phyloP scores from a whole-genome alignment of 2,113 vertebrate genomes.

The Rhizomys pruinosus region DNA sequence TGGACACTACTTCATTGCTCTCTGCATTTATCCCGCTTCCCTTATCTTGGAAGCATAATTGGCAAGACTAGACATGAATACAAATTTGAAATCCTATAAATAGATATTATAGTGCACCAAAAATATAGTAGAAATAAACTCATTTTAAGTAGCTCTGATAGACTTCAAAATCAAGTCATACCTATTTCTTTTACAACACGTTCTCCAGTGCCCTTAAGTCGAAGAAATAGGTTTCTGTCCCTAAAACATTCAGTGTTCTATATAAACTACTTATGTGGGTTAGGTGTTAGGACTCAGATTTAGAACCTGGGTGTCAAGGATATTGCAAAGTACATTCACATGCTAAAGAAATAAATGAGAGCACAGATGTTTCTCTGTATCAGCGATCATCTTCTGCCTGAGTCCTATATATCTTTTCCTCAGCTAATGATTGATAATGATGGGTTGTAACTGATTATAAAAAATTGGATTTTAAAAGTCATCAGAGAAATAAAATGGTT shows the following conservation, averaged over 20 bases:
- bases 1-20: not conserved
- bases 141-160: constrained; percentile 12
- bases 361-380: constrained; percentile 62
- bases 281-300: constrained; percentile 45
- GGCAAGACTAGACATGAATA: not conserved
- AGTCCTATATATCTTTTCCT: constrained; percentile 20
- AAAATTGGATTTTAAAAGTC: constrained; percentile 4
- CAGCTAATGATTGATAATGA: constrained; percentile 50
- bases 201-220: constrained; percentile 17
- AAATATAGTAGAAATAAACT: not conserved
- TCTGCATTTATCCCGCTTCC: not conserved
- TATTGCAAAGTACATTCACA: constrained; percentile 24
- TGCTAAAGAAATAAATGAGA: constrained; percentile 45
- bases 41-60: not conserved
- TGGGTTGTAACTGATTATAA: not conserved
- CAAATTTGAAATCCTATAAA: constrained; percentile 14
- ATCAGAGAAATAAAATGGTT: constrained; percentile 40
- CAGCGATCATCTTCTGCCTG: constrained; percentile 5
- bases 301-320: not conserved
- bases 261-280: not conserved
- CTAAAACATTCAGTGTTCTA: not conserved
- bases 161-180: constrained; percentile 7
- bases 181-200: not conserved
- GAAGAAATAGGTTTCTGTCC: constrained; percentile 4
- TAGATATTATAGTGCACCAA: not conserved